These are phyloP conservation scores for Zaprionus capensis DNA, from an alignment of 1,140 invertebrate genomes.

Conservation along the genomic window DNA sequence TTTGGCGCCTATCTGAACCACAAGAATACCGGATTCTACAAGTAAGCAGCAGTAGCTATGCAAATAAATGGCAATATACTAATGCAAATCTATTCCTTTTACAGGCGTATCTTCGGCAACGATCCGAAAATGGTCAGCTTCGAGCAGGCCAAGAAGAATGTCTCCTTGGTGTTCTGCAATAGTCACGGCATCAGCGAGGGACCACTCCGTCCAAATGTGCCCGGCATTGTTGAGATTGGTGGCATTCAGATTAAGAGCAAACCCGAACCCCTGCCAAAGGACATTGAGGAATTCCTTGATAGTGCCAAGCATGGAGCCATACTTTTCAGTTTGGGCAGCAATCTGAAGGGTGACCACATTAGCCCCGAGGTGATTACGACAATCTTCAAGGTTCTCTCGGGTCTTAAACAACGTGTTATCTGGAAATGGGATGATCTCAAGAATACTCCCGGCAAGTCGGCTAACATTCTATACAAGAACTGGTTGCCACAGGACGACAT, in stretches of 20 bases:
- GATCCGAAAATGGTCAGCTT: constrained; percentile 46
- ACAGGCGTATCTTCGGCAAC: constrained; percentile 51
- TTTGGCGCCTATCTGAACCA: constrained; percentile 23
- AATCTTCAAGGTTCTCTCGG: constrained; percentile 85
- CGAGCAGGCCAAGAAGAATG: constrained; percentile 60
- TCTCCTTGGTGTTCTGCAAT: constrained; percentile 74
- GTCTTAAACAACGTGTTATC: constrained; percentile 85
- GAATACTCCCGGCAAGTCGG: constrained; percentile 85
- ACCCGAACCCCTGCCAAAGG: constrained; percentile 83
- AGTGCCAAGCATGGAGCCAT: constrained; percentile 85
- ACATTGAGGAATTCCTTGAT: constrained; percentile 85
- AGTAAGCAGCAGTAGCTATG: constrained; percentile 37
- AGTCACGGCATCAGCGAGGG: constrained; percentile 74
- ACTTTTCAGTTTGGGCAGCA: constrained; percentile 87
- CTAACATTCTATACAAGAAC: constrained; percentile 87
- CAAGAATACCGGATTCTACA: constrained; percentile 42
- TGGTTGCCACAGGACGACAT: constrained; percentile 91
- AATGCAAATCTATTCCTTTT: neutral
- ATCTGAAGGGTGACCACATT: constrained; percentile 84
- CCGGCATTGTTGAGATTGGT: constrained; percentile 84
- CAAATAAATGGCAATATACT: neutral
- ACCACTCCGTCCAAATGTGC: constrained; percentile 78
- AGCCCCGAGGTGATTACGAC: constrained; percentile 72
- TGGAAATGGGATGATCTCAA: constrained; percentile 87
- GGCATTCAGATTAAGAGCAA: constrained; percentile 84